These are phyloP conservation scores for Tinamus guttatus DNA, from an alignment of 2,113 vertebrate genomes.

Conservation along the genomic window DNA sequence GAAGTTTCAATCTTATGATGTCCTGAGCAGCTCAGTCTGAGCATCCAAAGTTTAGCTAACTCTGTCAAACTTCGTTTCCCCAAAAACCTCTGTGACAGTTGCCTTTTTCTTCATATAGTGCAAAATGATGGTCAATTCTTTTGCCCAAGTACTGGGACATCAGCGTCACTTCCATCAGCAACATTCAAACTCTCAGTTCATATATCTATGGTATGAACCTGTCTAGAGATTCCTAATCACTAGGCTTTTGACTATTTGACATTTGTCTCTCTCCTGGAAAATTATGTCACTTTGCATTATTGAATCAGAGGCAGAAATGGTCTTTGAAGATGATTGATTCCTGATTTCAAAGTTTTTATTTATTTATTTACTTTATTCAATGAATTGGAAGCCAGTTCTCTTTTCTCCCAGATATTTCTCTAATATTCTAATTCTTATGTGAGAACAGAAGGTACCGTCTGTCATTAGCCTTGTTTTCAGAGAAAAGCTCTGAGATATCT, in stretches of 20 bases:
- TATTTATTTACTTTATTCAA: background rate
- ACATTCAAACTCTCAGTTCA: background rate
- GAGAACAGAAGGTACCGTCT: background rate
- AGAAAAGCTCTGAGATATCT: background rate
- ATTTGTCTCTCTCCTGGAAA: background rate
- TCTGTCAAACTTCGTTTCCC: background rate
- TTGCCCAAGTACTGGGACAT: background rate
- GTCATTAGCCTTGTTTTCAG: background rate
- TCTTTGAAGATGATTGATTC: background rate
- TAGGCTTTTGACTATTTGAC: background rate
- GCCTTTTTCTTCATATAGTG: background rate
- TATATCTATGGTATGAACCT: background rate
- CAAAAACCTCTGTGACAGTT: background rate
- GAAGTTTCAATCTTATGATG: background rate
- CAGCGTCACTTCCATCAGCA: background rate
- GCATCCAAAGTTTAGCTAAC: background rate
- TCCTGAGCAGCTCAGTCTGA: background rate
- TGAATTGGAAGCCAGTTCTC: accelerated
- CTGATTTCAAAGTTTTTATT: background rate
- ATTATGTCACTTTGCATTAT: background rate
- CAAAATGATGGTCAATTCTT: background rate
- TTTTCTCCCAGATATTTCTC: background rate
- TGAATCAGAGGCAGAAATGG: background rate
- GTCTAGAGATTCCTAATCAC: background rate
- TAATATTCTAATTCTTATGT: background rate